Conservation (phyloP, 2,888 invertebrate genomes). For the Eueremaeus valkanovi region DNA sequence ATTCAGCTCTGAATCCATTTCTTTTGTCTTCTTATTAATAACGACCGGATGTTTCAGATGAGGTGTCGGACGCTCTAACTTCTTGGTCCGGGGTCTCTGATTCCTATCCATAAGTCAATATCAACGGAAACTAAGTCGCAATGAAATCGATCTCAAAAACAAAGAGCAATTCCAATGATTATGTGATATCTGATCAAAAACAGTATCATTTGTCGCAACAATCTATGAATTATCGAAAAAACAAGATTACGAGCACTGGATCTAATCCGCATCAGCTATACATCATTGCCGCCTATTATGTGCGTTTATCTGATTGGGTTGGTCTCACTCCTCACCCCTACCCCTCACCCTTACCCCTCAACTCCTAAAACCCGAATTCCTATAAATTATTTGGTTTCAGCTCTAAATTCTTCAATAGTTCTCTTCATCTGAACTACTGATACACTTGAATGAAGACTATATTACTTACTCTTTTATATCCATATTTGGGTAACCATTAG, state of each 20-base stretch:
- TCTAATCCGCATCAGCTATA: background rate
- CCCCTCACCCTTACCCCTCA: too few species aligned
- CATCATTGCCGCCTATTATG: background rate
- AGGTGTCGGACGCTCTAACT: conserved; percentile 45
- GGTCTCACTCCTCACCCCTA: too few species aligned
- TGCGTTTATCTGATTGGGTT: background rate
- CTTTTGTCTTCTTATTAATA: background rate
- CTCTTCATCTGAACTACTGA: background rate
- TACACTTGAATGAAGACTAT: background rate
- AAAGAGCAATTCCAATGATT: conserved; percentile 26
- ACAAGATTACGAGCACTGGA: conserved; percentile 24
- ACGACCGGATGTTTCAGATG: conserved; percentile 46
- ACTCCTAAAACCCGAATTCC: too few species aligned
- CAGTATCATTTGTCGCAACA: conserved; percentile 35
- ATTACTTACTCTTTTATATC: background rate
- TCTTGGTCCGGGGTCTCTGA: conserved; percentile 45
- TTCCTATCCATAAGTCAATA: background rate
- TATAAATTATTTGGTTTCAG: too few species aligned
- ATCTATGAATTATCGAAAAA: conserved; percentile 13
- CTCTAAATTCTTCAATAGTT: background rate
- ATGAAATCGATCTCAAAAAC: background rate
- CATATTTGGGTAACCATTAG: background rate
- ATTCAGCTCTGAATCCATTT: background rate
- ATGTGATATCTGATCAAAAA: too few species aligned
- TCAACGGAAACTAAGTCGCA: background rate